These are phyloP conservation scores for Tarsius wallacei DNA, from an alignment of 2,797 vertebrate genomes.

Conservation along the genomic window DNA sequence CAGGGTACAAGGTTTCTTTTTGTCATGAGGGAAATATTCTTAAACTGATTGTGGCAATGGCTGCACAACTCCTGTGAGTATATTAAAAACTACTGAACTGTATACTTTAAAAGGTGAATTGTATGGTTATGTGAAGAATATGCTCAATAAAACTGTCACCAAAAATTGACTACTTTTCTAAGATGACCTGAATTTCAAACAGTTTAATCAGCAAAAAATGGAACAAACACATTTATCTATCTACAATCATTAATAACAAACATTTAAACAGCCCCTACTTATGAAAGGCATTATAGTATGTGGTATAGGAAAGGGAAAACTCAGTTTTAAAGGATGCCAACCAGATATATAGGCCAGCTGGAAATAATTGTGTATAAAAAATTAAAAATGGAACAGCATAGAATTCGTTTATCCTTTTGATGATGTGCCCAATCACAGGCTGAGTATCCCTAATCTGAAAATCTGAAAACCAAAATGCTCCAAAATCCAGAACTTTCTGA, in stretches of 20 bases:
- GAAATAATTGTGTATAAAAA: background rate
- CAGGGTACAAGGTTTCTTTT: background rate
- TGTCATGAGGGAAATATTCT: slow-evolving; percentile 19
- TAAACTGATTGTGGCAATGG: background rate
- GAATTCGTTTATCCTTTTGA: background rate
- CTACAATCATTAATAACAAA: background rate
- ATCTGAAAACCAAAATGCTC: background rate
- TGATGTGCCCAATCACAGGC: background rate
- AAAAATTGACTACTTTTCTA: background rate
- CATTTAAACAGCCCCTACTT: background rate
- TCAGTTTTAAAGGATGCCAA: background rate
- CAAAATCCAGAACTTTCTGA: background rate
- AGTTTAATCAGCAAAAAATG: background rate
- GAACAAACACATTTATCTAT: slow-evolving; percentile 14
- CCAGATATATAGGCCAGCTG: background rate
- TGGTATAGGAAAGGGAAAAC: background rate
- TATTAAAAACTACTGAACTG: background rate
- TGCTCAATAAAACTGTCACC: background rate
- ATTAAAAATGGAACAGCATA: background rate
- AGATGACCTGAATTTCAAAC: slow-evolving; percentile 1
- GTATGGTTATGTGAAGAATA: background rate
- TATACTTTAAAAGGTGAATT: background rate
- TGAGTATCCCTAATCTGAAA: background rate
- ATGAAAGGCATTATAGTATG: background rate
- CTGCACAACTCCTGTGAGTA: background rate